phyloP scores from a whole-genome alignment of 2,797 vertebrate species.

The Uromys caudimaculatus region DNA sequence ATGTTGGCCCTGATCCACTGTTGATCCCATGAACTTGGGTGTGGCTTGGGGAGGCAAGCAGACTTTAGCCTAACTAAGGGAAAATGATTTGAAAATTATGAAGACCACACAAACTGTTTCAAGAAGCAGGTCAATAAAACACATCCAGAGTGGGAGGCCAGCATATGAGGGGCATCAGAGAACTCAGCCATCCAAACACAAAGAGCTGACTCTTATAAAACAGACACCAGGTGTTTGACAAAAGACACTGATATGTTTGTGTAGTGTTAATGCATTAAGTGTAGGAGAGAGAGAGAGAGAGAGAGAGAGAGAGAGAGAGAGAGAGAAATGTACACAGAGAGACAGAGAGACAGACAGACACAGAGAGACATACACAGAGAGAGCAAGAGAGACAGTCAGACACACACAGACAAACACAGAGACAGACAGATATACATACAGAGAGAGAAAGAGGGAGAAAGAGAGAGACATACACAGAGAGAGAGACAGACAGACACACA shows the following conservation, averaged over 20 bases:
- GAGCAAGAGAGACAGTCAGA: background rate
- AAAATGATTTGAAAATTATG: conserved; percentile 1
- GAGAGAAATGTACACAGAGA: too few species aligned
- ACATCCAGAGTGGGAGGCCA: background rate
- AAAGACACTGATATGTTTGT: conserved; percentile 42
- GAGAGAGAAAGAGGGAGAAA: too few species aligned
- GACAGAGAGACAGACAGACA: too few species aligned
- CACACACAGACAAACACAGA: background rate
- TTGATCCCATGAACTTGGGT: background rate
- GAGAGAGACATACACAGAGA: too few species aligned
- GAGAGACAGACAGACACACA: too few species aligned
- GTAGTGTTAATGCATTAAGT: conserved; percentile 52
- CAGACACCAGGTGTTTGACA: background rate
- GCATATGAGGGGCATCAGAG: background rate
- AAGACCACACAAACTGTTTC: background rate
- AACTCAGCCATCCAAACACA: background rate
- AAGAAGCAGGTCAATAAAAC: conserved; percentile 16
- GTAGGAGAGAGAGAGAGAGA: background rate
- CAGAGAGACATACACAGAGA: background rate
- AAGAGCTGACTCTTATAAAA: background rate
- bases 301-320: background rate
- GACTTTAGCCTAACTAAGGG: conserved; percentile 11
- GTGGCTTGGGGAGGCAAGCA: background rate
- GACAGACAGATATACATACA: background rate
- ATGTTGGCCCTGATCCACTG: background rate